Evolutionary conservation across 64 coral and sea anemone genomes (phyloP).

Genomic region (Dendrophyllia cribrosa): DNA sequence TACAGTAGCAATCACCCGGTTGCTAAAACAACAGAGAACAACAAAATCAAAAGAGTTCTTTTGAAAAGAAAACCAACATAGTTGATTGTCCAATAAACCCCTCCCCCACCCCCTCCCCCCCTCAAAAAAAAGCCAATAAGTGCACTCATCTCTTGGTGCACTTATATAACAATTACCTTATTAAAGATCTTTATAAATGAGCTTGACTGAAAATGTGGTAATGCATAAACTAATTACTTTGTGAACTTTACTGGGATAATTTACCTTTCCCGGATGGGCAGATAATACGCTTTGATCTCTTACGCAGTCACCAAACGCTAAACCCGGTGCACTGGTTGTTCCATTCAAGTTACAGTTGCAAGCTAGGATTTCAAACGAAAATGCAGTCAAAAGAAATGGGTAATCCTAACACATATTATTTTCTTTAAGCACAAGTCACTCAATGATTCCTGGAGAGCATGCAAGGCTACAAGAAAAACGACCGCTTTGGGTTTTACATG

Average conservation of each 20-base stretch:
- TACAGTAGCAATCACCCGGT: conserved; percentile 92
- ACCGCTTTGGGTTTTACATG: too few species aligned
- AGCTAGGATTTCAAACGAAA: background rate
- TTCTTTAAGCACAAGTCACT: too few species aligned
- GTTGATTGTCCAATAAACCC: too few species aligned
- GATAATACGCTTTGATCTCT: conserved; percentile 59
- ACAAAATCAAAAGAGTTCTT: background rate
- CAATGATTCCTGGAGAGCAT: too few species aligned
- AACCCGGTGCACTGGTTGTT: conserved; percentile 20
- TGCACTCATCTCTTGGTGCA: too few species aligned
- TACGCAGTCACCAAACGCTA: conserved; percentile 82
- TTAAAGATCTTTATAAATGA: too few species aligned
- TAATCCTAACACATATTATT: too few species aligned
- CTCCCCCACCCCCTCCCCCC: too few species aligned
- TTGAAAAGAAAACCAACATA: background rate
- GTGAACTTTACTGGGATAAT: background rate
- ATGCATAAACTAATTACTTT: too few species aligned
- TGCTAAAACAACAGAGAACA: conserved; percentile 36
- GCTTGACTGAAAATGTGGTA: background rate
- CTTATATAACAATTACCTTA: too few species aligned
- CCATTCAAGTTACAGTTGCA: conserved; percentile 83
- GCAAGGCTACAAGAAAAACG: too few species aligned
- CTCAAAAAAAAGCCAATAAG: background rate
- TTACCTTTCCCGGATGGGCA: conserved; percentile 72
- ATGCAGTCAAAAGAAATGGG: too few species aligned